Evolutionary conservation across 2,888 invertebrate species (phyloP), one percentile per base, ranked within the genome.

Genomic region (Belgica antarctica): DNA sequence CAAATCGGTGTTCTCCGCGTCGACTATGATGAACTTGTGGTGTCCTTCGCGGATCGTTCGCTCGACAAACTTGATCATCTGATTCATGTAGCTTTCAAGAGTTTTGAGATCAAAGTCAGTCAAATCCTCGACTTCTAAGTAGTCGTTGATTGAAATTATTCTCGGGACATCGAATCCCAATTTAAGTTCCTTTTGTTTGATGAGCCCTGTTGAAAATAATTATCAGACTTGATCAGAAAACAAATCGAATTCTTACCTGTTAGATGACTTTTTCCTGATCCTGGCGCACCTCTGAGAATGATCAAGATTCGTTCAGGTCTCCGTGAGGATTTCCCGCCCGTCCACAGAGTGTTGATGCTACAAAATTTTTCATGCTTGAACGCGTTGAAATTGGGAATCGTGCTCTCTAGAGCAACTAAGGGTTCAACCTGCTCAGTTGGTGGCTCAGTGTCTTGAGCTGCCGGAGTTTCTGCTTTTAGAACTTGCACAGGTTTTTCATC

Each of bases 201-300:
- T 92, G 72, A n/a, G n/a, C n/a, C n/a, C n/a, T n/a, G n/a, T n/a
- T n/a, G n/a, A n/a, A n/a, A n/a, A n/a, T n/a, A n/a, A n/a, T n/a
- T n/a, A n/a, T n/a, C n/a, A n/a, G n/a, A n/a, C n/a, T n/a, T n/a
- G n/a, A n/a, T 87, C 85, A 96, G 89, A 76, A 96, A 97, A 80
- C 97, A 97, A n/a, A n/a, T n/a, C n/a, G n/a, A n/a, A n/a, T n/a
- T n/a, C n/a, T n/a, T n/a, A n/a, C n/a, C n/a, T n/a, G 94, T 92
- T 72, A 94, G 84, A 79, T 89, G 90, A 5, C 94, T 92, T 81
- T 97, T 97, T 41, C 97, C 97, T 79, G 94, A 91, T 10, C 97
- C 97, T 0, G 97, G 96, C n/a, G 92, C 89, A 2, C 97, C 97
- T 78, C 97, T 83, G 63, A 98, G 80, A 75, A 98, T 90, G 71